Conservation (phyloP, 2,888 invertebrate genomes). For the Synanthedon vespiformis region DNA sequence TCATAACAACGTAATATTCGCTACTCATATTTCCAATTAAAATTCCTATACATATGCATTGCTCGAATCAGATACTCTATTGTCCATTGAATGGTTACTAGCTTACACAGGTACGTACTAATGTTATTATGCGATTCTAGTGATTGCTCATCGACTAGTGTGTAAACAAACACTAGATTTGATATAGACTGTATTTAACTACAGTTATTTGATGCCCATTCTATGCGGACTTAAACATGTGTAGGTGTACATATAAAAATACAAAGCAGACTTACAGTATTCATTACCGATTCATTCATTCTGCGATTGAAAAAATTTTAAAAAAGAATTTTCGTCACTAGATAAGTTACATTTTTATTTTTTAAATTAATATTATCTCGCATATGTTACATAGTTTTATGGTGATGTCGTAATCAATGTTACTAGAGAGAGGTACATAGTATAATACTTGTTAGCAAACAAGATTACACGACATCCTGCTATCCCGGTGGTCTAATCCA, state of each 20-base stretch:
- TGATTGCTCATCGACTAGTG: constrained; percentile 28
- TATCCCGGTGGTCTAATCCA: constrained; percentile 59
- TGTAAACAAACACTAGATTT: constrained; percentile 27
- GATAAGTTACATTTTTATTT: too few relatives aligned
- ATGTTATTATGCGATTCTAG: constrained; percentile 45
- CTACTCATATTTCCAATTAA: constrained; percentile 63
- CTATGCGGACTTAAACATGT: too few relatives aligned
- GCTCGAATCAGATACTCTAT: constrained; percentile 62
- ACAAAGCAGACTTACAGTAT: too few relatives aligned
- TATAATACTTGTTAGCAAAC: constrained; percentile 29
- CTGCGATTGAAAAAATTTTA: too few relatives aligned
- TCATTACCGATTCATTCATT: too few relatives aligned
- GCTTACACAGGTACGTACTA: constrained; percentile 17
- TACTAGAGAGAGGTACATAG: not conserved
- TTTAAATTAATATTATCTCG: too few relatives aligned
- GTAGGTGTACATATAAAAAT: too few relatives aligned
- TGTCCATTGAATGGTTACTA: constrained; percentile 50
- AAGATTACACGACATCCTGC: constrained; percentile 66
- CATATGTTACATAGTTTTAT: too few relatives aligned
- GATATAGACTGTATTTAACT: not conserved
- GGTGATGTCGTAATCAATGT: too few relatives aligned
- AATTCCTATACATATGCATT: constrained; percentile 56
- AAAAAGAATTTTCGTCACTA: too few relatives aligned
- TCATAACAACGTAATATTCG: constrained; percentile 37
- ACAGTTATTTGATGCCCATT: too few relatives aligned